Evolutionary conservation across 1,140 invertebrate genomes (phyloP).

Genomic region (Leptopilina clavipes): DNA sequence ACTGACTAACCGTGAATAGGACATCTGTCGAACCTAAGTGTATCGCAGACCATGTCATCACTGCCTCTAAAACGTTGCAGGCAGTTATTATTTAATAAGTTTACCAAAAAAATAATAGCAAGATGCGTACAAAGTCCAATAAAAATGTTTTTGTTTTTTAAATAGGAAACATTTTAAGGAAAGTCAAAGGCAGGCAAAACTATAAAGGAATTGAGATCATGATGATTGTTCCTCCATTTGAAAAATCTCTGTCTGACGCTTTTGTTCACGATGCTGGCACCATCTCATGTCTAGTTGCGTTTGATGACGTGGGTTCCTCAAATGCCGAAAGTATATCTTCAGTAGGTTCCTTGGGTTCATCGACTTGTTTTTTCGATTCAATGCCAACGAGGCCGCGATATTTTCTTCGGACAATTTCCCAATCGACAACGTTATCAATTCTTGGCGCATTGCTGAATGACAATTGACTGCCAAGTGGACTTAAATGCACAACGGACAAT

Average conservation of each 20-base stretch:
- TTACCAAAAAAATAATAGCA: not conserved
- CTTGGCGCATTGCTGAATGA: conserved; percentile 83
- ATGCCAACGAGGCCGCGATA: conserved; percentile 88
- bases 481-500: conserved; percentile 84
- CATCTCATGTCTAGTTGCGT: not conserved
- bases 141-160: not conserved
- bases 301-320: conserved; percentile 53
- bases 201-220: conserved; percentile 3
- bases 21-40: conserved; percentile 2
- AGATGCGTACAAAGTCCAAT: not conserved
- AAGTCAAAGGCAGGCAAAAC: not conserved
- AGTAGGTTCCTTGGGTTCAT: conserved; percentile 72
- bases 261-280: not conserved
- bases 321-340: conserved; percentile 52
- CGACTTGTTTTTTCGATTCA: conserved; percentile 76
- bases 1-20: conserved; percentile 11
- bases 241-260: not conserved
- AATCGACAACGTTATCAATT: conserved; percentile 93
- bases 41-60: conserved; percentile 1
- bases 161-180: conserved; percentile 14
- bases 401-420: conserved; percentile 91
- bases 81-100: not conserved
- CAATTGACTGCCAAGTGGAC: conserved; percentile 87
- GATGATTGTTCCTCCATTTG: not conserved
- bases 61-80: conserved; percentile 24